Base-by-base conservation (phyloP, 2,797 vertebrate genomes). In the Eptatretus atami region DNA sequence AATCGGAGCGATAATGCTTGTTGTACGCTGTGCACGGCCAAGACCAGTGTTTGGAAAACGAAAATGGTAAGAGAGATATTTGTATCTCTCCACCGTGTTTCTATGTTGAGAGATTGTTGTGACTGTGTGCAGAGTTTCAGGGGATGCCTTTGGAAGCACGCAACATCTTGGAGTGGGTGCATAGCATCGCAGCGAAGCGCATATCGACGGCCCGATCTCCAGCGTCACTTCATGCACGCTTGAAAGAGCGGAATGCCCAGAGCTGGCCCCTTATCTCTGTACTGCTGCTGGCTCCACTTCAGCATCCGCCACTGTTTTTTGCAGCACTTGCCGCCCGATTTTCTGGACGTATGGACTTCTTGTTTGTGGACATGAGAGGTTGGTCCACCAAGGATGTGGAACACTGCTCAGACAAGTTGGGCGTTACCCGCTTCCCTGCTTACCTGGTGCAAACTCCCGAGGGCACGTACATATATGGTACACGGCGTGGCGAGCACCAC, bases 91-190 rank as follows among this genome's bases (percentile, higher is more conserved):
- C 4, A 44, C 31, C 31, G 6, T 44, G 31, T 44, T 44, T 44
- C 4, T 19, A 19, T 19, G 19, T 19, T 5, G 31, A 8, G 31
- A 44, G 31, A 44, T 44, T 44, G 31, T 44, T 44, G 31, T 44
- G 31, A 44, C 31, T 44, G 31, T 44, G 31, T 44, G 3, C 12
- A 70, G 86, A 96, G 66, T 96, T 95, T 67, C 77, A 70, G 0
- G 86, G 87, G 52, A 77, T 69, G 14, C 80, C 65, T 67, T 74
- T 83, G 1, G 85, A 92, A 68, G 81, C 78, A 0, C 86, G 93
- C 63, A 82, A 87, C 70, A 85, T 96, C 70, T 93, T 93, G 71
- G 86, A 84, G 68, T 98, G 90, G 90, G 90, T 98, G 78, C 93
- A 85, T 3, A 81, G 83, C 1, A 86, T 90, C 0, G 82, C 86